A percentile compares a stretch with the other conserved stretches of the same genome.
Conservation (phyloP, 2,113 vertebrate genomes). For the Myanophis thanlyinensis region DNA sequence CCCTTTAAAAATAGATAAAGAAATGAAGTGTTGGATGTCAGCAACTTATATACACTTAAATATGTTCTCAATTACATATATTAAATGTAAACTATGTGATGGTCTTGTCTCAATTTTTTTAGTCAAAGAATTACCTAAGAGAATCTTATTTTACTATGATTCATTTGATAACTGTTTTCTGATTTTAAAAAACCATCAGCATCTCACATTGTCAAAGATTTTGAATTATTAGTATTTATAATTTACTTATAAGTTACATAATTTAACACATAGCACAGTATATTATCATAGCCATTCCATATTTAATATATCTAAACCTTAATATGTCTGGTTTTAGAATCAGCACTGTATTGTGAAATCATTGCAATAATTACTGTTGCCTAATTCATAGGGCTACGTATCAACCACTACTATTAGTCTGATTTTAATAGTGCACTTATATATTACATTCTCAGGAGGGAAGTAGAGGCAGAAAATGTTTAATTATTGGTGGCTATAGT, state of each 20-base stretch:
- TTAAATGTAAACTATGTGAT: neutral
- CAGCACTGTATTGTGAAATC: neutral
- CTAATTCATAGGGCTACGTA: neutral
- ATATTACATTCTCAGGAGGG: neutral
- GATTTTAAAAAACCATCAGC: neutral
- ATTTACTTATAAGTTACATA: neutral
- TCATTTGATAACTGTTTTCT: conserved; percentile 15
- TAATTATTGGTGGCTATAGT: neutral
- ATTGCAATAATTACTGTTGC: neutral
- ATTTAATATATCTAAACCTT: neutral
- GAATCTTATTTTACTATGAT: conserved; percentile 15
- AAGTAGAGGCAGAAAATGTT: neutral
- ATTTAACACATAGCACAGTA: neutral
- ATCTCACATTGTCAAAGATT: neutral
- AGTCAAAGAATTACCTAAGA: neutral
- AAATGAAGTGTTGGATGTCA: neutral
- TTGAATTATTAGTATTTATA: neutral
- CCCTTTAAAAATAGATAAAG: neutral
- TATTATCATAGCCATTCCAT: neutral
- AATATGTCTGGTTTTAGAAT: neutral
- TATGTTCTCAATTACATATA: neutral
- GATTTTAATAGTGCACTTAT: neutral
- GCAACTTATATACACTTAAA: neutral
- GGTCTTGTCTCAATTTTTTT: neutral
- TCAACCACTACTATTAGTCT: no score